These are phyloP conservation scores for Pteronotus mesoamericanus DNA, from an alignment of 2,797 vertebrate species.

Conservation along the genomic window DNA sequence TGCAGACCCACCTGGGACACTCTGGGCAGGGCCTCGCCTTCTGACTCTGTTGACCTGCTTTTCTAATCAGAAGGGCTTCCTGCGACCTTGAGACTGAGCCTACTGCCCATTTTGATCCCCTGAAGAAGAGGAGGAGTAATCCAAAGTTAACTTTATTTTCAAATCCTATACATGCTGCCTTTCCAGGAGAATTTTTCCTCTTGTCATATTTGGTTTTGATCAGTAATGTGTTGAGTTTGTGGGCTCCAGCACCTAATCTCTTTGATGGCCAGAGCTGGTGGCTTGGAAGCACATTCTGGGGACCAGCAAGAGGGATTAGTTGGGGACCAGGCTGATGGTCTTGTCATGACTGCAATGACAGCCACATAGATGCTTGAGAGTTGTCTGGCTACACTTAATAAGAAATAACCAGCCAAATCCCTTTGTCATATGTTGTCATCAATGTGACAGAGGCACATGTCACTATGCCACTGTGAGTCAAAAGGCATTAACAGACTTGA, in stretches of 20 bases:
- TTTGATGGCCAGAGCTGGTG: background rate
- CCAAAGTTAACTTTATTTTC: background rate
- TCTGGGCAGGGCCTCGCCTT: background rate
- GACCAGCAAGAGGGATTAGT: background rate
- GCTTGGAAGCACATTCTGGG: background rate
- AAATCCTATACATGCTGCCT: background rate
- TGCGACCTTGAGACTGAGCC: background rate
- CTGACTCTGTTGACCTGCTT: background rate
- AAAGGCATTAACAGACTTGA: background rate
- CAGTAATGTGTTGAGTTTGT: background rate
- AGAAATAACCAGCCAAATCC: background rate
- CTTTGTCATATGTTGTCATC: background rate
- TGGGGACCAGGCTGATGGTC: background rate
- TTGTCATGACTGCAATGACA: background rate
- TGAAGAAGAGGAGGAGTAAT: background rate
- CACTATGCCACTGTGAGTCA: background rate
- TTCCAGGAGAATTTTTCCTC: background rate
- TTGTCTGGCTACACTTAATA: background rate
- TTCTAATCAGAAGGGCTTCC: background rate
- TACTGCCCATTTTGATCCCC: fast-evolving
- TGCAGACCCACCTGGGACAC: background rate
- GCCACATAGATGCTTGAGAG: background rate
- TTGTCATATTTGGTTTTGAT: background rate
- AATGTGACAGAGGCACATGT: background rate
- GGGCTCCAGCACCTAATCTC: background rate